phyloP scores from a whole-genome alignment of 2,797 vertebrate species.

The Rhinogobio ventralis region DNA sequence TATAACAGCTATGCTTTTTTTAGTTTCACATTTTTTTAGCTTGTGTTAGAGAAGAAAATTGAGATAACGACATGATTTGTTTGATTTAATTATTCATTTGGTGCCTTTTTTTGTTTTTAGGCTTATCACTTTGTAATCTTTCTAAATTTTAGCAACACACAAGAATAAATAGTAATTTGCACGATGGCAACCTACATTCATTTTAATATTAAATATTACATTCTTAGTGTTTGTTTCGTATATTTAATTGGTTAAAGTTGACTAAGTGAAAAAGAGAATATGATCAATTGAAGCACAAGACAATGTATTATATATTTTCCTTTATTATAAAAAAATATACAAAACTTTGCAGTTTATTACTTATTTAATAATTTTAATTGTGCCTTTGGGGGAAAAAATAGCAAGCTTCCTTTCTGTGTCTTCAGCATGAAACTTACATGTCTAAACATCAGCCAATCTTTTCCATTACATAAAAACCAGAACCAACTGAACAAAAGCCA shows the following conservation, averaged over 20 bases:
- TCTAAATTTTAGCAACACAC: neutral
- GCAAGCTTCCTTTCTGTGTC: neutral
- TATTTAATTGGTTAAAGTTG: neutral
- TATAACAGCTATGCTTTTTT: neutral
- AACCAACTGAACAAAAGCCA: neutral
- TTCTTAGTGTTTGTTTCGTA: neutral
- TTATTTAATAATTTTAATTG: conserved; percentile 18
- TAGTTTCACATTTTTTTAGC: neutral
- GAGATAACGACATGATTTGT: no score
- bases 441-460: neutral
- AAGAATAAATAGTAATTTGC: neutral
- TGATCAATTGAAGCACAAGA: conserved; percentile 12
- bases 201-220: neutral
- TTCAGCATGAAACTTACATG: neutral
- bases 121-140: neutral
- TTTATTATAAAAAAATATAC: conserved; percentile 71
- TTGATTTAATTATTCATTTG: neutral
- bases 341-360: conserved; percentile 48
- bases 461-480: conserved; percentile 5
- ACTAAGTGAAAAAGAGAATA: conserved; percentile 14
- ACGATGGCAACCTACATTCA: neutral
- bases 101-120: neutral
- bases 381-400: conserved; percentile 26
- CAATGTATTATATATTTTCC: conserved; percentile 49
- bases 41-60: neutral